A percentile compares a stretch with the other conserved stretches of the same genome.
phyloP scores from a whole-genome alignment of 2,113 vertebrate genomes.

The Sebastes fasciatus region DNA sequence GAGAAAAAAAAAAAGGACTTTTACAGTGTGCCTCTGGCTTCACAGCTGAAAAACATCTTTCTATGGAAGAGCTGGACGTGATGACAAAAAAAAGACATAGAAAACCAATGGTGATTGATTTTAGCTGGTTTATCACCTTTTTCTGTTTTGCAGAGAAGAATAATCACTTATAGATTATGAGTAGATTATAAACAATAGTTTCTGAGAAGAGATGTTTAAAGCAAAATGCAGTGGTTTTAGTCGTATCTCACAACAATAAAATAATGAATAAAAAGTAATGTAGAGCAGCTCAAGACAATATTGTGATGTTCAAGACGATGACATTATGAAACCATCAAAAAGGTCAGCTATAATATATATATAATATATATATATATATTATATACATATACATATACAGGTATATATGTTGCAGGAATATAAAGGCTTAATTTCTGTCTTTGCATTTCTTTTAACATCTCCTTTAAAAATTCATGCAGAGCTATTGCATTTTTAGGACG shows the following conservation, averaged over 20 bases:
- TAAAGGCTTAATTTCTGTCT: slow-evolving; percentile 5
- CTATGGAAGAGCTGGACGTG: background rate
- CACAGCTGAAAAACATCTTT: background rate
- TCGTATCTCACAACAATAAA: background rate
- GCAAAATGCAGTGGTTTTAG: background rate
- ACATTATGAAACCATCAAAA: background rate
- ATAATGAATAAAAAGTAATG: background rate
- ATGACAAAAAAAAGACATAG: background rate
- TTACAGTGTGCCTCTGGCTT: background rate
- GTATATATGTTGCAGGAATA: background rate
- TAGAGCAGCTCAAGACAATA: background rate
- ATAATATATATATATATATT: background rate
- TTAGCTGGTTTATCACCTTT: background rate
- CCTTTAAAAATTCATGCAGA: slow-evolving; percentile 12
- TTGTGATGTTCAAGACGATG: background rate
- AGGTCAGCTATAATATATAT: background rate
- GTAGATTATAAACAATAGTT: background rate
- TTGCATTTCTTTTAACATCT: slow-evolving; percentile 14
- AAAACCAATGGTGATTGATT: background rate
- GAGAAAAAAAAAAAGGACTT: background rate
- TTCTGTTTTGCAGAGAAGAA: background rate
- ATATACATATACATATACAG: too few species aligned
- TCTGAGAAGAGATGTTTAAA: background rate
- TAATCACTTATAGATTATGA: background rate
- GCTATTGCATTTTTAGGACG: background rate